phyloP scores from a whole-genome alignment of 2,797 vertebrate genomes.

The Decapterus maruadsi region DNA sequence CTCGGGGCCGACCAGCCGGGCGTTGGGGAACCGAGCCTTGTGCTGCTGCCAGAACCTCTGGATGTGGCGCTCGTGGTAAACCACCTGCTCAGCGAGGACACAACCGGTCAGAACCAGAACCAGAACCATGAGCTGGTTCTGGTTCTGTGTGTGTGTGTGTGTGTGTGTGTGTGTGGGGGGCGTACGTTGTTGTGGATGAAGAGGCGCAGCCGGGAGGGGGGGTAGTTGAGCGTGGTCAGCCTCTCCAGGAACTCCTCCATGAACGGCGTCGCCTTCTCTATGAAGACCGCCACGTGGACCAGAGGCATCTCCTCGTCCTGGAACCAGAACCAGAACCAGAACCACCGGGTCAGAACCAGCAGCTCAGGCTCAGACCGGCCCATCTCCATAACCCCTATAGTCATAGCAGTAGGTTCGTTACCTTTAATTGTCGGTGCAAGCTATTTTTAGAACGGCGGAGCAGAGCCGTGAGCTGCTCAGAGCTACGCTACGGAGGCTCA shows the following conservation, averaged over 20 bases:
- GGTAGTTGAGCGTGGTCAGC: constrained; percentile 87
- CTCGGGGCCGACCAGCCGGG: constrained; percentile 89
- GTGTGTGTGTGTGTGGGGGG: neutral
- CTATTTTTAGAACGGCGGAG: too few species aligned
- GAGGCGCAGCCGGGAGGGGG: constrained; percentile 80
- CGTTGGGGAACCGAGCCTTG: constrained; percentile 78
- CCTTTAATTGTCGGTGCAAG: too few species aligned
- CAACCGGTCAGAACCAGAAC: neutral
- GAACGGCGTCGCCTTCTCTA: constrained; percentile 90
- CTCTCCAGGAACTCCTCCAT: constrained; percentile 90
- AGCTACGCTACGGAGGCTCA: too few species aligned
- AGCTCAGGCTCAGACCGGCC: too few species aligned
- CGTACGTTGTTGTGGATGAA: constrained; percentile 91
- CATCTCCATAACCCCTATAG: too few species aligned
- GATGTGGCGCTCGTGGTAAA: constrained; percentile 90
- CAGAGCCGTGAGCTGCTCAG: too few species aligned
- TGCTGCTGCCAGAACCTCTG: constrained; percentile 86
- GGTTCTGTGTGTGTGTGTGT: too few species aligned
- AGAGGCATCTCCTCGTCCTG: constrained; percentile 87
- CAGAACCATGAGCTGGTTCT: too few species aligned
- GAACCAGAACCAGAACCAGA: neutral
- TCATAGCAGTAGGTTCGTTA: too few species aligned
- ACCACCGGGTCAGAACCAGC: neutral
- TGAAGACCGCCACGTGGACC: constrained; percentile 88
- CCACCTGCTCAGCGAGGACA: constrained; percentile 79